These are phyloP conservation scores for Mastomys natalensis DNA, from an alignment of 2,113 vertebrate genomes.

Conservation along the genomic window DNA sequence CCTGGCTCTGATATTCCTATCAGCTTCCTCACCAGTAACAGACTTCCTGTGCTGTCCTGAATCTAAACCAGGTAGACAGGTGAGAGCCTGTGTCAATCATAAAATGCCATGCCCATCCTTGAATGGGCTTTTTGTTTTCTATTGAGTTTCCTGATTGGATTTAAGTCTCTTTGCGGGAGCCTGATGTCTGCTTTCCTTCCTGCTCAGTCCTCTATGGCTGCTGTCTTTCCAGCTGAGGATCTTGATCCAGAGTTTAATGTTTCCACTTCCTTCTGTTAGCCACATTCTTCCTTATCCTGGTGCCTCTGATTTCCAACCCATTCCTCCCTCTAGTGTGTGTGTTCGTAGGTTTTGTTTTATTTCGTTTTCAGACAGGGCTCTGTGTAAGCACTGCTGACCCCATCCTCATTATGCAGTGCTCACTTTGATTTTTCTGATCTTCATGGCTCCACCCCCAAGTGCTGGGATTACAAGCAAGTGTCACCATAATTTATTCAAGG, in stretches of 20 bases:
- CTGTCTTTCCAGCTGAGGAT: background rate
- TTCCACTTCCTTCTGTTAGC: background rate
- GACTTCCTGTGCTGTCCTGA: background rate
- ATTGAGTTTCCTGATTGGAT: background rate
- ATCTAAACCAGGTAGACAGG: background rate
- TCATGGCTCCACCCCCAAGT: background rate
- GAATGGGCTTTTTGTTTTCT: background rate
- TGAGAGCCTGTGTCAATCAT: fast-evolving
- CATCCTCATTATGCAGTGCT: background rate
- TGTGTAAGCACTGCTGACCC: background rate
- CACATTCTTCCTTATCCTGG: background rate
- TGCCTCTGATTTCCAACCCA: background rate
- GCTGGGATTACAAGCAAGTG: background rate
- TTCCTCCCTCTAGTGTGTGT: background rate
- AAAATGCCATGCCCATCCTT: too few species aligned
- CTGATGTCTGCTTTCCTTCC: background rate
- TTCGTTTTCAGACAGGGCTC: background rate
- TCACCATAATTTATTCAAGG: background rate
- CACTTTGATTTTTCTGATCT: background rate
- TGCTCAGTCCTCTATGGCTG: background rate
- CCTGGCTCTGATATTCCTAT: background rate
- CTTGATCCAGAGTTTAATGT: background rate
- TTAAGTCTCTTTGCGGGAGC: background rate
- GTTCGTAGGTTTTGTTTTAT: background rate
- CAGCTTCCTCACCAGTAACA: background rate